A percentile compares a stretch with the other conserved stretches of the same genome.
phyloP scores from a whole-genome alignment of 2,113 vertebrate genomes.

The Etheostoma cragini region DNA sequence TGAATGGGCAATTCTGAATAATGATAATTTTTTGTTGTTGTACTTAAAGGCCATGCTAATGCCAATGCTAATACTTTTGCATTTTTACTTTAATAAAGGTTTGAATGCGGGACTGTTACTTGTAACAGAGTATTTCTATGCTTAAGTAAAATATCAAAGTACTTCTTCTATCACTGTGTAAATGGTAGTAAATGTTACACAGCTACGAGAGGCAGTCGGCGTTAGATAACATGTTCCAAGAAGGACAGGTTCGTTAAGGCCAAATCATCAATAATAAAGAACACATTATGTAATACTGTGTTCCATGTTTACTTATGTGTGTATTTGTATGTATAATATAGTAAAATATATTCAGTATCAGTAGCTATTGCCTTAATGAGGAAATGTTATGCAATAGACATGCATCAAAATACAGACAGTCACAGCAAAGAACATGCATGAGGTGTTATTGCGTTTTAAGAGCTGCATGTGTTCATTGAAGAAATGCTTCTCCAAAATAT shows the following conservation, averaged over 20 bases:
- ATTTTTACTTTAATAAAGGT: neutral
- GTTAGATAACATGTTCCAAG: neutral
- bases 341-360: neutral
- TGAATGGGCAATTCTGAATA: neutral
- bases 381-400: slow-evolving; percentile 19
- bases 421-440: neutral
- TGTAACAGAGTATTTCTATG: neutral
- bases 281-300: neutral
- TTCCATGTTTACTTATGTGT: neutral
- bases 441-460: neutral
- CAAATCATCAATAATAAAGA: neutral
- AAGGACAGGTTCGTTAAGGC: neutral
- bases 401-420: neutral
- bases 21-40: neutral
- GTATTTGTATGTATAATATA: neutral
- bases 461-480: neutral
- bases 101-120: neutral
- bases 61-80: neutral
- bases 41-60: neutral
- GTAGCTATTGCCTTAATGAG: neutral
- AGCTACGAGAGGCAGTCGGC: neutral
- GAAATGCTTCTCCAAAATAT: slow-evolving; percentile 3
- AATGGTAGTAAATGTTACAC: neutral
- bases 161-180: neutral
- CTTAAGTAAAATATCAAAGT: neutral